Evolutionary conservation across 2,113 vertebrate genomes (phyloP).

Genomic region (Malurus melanocephalus): DNA sequence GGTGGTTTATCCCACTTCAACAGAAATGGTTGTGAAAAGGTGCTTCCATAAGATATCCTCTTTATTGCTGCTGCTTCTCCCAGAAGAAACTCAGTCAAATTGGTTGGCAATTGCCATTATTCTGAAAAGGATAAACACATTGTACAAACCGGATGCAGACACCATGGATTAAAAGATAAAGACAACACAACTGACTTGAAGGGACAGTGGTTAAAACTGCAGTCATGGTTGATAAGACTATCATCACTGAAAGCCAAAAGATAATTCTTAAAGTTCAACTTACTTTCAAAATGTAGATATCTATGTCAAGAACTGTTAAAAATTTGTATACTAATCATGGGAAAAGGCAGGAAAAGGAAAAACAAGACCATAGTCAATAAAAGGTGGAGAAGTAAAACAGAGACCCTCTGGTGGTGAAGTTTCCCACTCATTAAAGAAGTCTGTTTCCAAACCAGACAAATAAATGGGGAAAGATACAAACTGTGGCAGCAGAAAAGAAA

Average conservation of each 20-base stretch:
- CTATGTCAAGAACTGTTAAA: background rate
- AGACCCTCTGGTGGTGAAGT: background rate
- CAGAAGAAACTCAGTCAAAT: rapidly evolving
- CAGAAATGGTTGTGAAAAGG: background rate
- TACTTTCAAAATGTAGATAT: background rate
- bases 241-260: background rate
- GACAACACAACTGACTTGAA: background rate
- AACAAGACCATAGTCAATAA: background rate
- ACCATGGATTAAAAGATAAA: background rate
- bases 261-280: background rate
- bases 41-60: background rate
- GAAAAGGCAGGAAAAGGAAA: background rate
- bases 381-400: background rate
- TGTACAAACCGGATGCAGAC: background rate
- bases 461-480: background rate
- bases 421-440: background rate
- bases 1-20: background rate
- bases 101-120: background rate
- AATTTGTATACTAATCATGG: background rate
- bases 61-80: background rate
- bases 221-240: background rate
- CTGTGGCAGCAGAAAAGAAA: background rate
- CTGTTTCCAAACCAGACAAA: background rate
- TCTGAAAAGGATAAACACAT: background rate
- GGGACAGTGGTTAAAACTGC: background rate